A percentile compares a stretch with the other conserved stretches of the same genome.
Evolutionary conservation across 2,113 vertebrate species (phyloP).

Genomic region (Neodon shergylaensis): DNA sequence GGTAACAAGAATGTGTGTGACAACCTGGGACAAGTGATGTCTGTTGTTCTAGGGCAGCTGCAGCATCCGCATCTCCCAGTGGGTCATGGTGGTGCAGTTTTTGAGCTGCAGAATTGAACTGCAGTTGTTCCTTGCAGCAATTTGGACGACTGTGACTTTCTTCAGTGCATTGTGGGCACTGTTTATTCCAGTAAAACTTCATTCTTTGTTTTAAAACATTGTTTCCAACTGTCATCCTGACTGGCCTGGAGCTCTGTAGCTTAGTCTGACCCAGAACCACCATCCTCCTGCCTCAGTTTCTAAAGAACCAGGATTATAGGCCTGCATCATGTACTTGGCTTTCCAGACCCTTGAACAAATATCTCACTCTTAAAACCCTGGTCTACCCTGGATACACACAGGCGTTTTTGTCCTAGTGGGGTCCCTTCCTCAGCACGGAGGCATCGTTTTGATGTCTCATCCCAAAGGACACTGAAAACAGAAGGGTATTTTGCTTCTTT

Average conservation of each 20-base stretch:
- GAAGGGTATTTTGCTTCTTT: not conserved
- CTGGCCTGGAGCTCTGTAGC: not conserved
- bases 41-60: not conserved
- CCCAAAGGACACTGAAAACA: not conserved
- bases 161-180: not conserved
- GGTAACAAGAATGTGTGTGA: not conserved
- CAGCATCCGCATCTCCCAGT: not conserved
- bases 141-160: no score
- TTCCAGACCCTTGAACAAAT: not conserved
- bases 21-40: not conserved
- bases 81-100: not conserved
- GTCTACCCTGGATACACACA: not conserved
- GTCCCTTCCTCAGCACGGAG: not conserved
- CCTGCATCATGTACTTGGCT: not conserved
- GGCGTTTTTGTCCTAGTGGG: not conserved
- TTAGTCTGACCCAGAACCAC: not conserved
- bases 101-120: not conserved
- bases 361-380: not conserved
- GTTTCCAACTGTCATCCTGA: not conserved
- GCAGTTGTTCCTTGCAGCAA: no score
- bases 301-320: not conserved
- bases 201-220: not conserved
- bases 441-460: not conserved
- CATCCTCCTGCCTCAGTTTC: not conserved
- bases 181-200: not conserved